Base-by-base conservation (phyloP, 2,797 vertebrate genomes). In the Chromobotia macracanthus region DNA sequence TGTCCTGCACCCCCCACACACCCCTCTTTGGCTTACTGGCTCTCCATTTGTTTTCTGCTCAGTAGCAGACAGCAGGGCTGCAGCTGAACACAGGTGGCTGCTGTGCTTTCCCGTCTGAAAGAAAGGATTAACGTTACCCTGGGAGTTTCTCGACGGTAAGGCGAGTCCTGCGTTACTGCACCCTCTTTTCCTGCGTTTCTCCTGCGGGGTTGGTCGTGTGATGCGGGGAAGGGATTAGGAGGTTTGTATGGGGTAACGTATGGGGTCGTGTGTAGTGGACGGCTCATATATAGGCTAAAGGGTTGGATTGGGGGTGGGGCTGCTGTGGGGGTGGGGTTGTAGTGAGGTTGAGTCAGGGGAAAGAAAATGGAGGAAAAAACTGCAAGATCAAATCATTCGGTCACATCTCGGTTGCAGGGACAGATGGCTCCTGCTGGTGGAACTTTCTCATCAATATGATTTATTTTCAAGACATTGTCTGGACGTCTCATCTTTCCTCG, bases 81-180 rank as follows among this genome's bases (percentile, higher is more conserved):
- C 87, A 89, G 83, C 86, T 90, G 86, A 82, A 84, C 86, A 87
- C 87, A 88, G 88, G 87, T 92, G 90, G 88, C 89, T 86, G 87
- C 79, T 76, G 68, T 53, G 38, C 85, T 88, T 61, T 68, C 67
- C 67, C 4, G 50, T 82, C 87, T 86, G 91, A 91, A 91, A 72
- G 89, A 90, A 90, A 91, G 95, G 94, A 95, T 93, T 94, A 94
- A 89, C 89, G 86, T 89, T 87, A 89, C 86, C 84, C 89, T 89
- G 88, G 86, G 87, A 88, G 88, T 19, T 90, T 86, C 86, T 82
- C 76, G 87, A 85, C 90, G 90, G 85, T 83, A 90, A 95, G 96
- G 94, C 94, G 95, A 96, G 95, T 95, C 87, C 2, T 80, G 87
- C 91, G 89, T 80, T 79, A 82, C 84, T 86, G 67, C 87, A 77